Base-by-base conservation (phyloP, 2,888 invertebrate genomes). In the Rotaria socialis region DNA sequence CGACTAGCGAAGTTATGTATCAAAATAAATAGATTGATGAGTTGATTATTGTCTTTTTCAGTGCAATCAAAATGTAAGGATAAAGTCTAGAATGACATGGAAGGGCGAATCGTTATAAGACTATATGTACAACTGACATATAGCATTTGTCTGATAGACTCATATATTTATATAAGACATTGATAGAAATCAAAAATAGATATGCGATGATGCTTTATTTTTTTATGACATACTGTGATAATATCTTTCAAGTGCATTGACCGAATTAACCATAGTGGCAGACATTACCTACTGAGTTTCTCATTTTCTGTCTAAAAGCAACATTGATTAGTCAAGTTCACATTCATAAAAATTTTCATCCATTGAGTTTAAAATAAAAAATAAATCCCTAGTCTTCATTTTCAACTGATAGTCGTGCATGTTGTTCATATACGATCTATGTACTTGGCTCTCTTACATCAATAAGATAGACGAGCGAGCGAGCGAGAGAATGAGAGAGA, bases 241-340 rank as follows among this genome's bases (percentile, higher is more conserved):
- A 67, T 67, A 67, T 67, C 67, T 35, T 67, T 67, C 67, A 67
- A 67, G 27, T 67, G 67, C 67, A 67, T 35, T 67, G 67, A 67
- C 67, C 67, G 67, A 67, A 67, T 41, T 35, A 67, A 67, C 35
- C 35, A 27, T 3, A 67, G 35, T 67, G 35, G 27, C 67, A 67
- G 67, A 67, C 67, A 41, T 35, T 19, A 67, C 67, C 67, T 35
- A 67, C 67, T 67, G 67, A 35, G 67, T 67, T 35, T 35, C 14
- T 67, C 35, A 35, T 67, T 41, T 67, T 19, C 16, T 67, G 35
- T 8, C 16, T 16, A 35, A 67, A 67, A 67, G 35, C 35, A 67
- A 41, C 14, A 67, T 14, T 35, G 8, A 67, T 67, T n/a, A 60
- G 10, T 60, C 14, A 11, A n/a, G 11, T 60, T 60, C 2, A 60